Conservation (phyloP, 2,113 vertebrate genomes). For the Callopanchax toddi region DNA sequence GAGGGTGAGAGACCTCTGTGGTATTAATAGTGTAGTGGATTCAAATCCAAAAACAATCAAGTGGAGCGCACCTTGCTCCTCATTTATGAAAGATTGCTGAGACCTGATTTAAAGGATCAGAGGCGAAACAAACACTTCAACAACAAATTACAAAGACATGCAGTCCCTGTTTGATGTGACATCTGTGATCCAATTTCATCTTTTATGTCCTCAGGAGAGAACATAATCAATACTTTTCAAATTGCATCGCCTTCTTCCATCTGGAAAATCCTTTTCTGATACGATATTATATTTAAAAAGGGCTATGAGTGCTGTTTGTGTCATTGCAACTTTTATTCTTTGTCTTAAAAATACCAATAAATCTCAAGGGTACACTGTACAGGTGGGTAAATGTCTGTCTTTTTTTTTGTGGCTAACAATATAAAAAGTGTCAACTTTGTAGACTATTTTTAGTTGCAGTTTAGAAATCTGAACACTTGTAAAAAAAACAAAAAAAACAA, state of each 20-base stretch:
- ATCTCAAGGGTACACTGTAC: slow-evolving; percentile 1
- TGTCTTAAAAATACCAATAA: slow-evolving; percentile 17
- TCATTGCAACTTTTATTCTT: slow-evolving; percentile 17
- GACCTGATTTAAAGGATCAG: not conserved
- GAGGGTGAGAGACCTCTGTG: not conserved
- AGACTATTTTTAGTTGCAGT: slow-evolving; percentile 2
- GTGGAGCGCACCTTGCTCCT: not conserved
- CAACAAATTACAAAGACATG: slow-evolving; percentile 16
- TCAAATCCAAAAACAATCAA: slow-evolving; percentile 6
- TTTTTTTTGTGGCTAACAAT: slow-evolving; percentile 1
- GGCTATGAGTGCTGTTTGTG: slow-evolving; percentile 18
- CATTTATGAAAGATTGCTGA: not conserved
- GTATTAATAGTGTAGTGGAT: not conserved
- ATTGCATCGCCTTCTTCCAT: slow-evolving; percentile 33
- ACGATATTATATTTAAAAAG: slow-evolving; percentile 34
- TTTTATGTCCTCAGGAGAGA: slow-evolving; percentile 34
- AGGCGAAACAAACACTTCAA: slow-evolving; percentile 3
- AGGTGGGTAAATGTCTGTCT: slow-evolving; percentile 19
- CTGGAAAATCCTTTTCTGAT: slow-evolving; percentile 45
- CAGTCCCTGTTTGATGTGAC: slow-evolving; percentile 18
- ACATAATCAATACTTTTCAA: slow-evolving; percentile 57
- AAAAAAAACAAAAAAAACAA: not conserved
- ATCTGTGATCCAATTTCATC: slow-evolving; percentile 27
- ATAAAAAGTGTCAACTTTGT: not conserved
- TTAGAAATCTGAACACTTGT: not conserved